phyloP scores from a whole-genome alignment of 2,888 invertebrate genomes.

The Rhingia rostrata region DNA sequence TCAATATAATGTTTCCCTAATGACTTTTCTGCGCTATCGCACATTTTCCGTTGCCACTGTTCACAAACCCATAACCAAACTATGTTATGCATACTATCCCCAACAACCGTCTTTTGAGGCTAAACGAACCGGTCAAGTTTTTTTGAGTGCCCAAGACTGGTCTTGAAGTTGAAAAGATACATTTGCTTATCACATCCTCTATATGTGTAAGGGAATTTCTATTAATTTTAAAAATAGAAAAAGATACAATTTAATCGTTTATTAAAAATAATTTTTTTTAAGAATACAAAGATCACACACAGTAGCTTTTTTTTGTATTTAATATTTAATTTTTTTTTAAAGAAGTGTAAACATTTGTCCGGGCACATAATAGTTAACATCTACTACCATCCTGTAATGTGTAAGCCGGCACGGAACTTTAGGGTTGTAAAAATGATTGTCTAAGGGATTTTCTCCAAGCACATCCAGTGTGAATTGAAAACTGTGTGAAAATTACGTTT shows the following conservation, averaged over 20 bases:
- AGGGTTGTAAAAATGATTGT: slow-evolving; percentile 59
- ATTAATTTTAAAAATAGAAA: slow-evolving; percentile 58
- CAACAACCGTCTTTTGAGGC: slow-evolving; percentile 21
- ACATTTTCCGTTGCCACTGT: slow-evolving; percentile 66
- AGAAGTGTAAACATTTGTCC: slow-evolving; percentile 71
- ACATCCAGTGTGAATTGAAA: slow-evolving; percentile 55
- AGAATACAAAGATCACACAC: neutral
- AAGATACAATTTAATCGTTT: slow-evolving; percentile 9
- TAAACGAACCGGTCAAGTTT: slow-evolving; percentile 67
- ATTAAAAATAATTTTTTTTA: neutral
- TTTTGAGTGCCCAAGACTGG: slow-evolving; percentile 29
- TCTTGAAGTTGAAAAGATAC: slow-evolving; percentile 44
- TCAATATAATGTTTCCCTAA: slow-evolving; percentile 82
- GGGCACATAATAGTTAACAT: slow-evolving; percentile 51
- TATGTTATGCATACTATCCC: slow-evolving; percentile 13
- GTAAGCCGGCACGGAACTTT: slow-evolving; percentile 27
- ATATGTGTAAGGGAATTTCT: slow-evolving; percentile 12
- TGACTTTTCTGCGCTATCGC: slow-evolving; percentile 76
- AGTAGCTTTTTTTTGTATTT: slow-evolving; percentile 11
- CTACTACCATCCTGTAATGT: neutral
- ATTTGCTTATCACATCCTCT: slow-evolving; percentile 18
- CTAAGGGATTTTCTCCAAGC: slow-evolving; percentile 65
- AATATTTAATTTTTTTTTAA: slow-evolving; percentile 55
- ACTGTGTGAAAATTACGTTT: slow-evolving; percentile 82
- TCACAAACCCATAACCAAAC: slow-evolving; percentile 60